Base-by-base conservation (phyloP, 2,113 vertebrate genomes). In the Odocoileus hemionus region DNA sequence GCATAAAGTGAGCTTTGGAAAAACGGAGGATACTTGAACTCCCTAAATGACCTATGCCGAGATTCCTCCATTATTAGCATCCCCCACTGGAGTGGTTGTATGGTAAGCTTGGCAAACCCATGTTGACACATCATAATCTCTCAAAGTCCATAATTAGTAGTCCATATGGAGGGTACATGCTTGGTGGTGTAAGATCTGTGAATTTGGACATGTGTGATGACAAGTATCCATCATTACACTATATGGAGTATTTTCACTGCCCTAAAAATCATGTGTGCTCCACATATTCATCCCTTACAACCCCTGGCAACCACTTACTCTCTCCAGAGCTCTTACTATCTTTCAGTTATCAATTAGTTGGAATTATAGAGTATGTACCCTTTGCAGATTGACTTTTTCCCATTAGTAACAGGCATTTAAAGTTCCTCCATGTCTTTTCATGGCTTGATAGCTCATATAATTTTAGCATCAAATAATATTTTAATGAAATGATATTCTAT, bases 1-100 rank as follows among this genome's bases (percentile, higher is more conserved):
- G 16, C 28, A 25, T 55, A 36, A 54, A 54, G 33, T n/a, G 6
- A 54, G 13, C 50, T 54, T 83, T 15, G 33, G 33, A 36, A 54
- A 83, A 54, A n/a, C 3, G 2, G 33, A 52, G 33, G 6, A 54
- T 25, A 36, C 21, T 23, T 83, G 50, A 54, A 87, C 7, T 87
- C 21, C 3, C 12, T 67, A 52, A 3, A 17, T 5, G 1, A 52
- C 33, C 47, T 50, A 10, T 26, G 13, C 28, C 1, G 1, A 67
- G 30, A 39, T 16, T 36, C 30, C 2, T 64, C 30, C 45, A 26
- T 87, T 50, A n/a, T 39, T 19, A 83, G 25, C 28, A 50, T 87
- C 85, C 23, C 9, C 6, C 25, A 54, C 86, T 21, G 21, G 15
- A 13, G 14, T 39, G n/a, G 50, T 21, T 50, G 28, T 15, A 14